Evolutionary conservation across 2,797 vertebrate genomes (phyloP).

Genomic region (Tachyglossus aculeatus): DNA sequence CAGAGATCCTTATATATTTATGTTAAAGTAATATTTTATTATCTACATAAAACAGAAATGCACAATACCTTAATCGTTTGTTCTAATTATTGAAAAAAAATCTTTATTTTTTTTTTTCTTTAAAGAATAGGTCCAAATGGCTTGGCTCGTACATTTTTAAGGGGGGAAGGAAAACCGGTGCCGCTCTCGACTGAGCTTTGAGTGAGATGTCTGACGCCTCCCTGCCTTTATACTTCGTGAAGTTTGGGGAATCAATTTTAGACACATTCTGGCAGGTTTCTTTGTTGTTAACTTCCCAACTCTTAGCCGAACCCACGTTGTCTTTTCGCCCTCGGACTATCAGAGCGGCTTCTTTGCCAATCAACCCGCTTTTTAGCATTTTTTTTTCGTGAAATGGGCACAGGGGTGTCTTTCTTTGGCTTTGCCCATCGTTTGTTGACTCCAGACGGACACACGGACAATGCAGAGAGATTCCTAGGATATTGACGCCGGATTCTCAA

Average conservation of each 20-base stretch:
- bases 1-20: conserved; percentile 92
- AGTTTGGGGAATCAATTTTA: conserved; percentile 75
- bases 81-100: conserved; percentile 89
- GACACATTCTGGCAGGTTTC: conserved; percentile 64
- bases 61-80: conserved; percentile 91
- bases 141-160: conserved; percentile 54
- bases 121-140: conserved; percentile 70
- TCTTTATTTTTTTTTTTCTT: conserved; percentile 78
- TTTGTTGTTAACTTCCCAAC: conserved; percentile 59
- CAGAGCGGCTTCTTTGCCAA: conserved; percentile 15
- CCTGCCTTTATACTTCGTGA: conserved; percentile 70
- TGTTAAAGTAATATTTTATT: conserved; percentile 93
- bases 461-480: no score
- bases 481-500: no score
- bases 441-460: no score
- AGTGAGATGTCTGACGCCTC: conserved; percentile 68
- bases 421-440: no score
- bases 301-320: conserved; percentile 24
- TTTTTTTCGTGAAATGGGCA: conserved; percentile 34
- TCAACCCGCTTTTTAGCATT: conserved; percentile 32
- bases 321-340: conserved; percentile 42
- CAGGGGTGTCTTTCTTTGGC: conserved; percentile 10
- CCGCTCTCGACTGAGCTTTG: conserved; percentile 61
- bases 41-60: conserved; percentile 93
- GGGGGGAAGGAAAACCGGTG: conserved; percentile 38